phyloP scores from a whole-genome alignment of 2,888 invertebrate genomes.

The Lomographa bimaculata region DNA sequence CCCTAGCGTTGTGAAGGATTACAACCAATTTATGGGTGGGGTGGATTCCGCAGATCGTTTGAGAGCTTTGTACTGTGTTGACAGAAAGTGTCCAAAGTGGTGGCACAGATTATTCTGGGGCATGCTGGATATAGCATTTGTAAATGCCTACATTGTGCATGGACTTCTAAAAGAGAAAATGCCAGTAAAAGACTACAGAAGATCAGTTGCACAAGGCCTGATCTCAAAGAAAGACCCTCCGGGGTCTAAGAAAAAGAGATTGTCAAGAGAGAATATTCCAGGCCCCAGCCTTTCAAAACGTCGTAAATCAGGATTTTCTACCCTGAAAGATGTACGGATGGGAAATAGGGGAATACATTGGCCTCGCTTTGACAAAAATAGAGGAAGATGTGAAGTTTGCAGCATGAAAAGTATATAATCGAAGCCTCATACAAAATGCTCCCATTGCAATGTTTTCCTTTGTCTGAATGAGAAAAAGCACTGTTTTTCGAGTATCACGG shows the following conservation, averaged over 20 bases:
- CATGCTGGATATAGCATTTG: constrained; percentile 34
- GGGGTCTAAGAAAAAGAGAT: constrained; percentile 33
- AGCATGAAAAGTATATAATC: constrained; percentile 38
- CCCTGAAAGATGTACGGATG: constrained; percentile 34
- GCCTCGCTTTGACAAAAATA: constrained; percentile 34
- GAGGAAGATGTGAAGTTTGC: constrained; percentile 37
- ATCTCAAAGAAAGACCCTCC: constrained; percentile 34
- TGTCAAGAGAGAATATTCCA: constrained; percentile 11
- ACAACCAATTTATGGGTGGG: constrained; percentile 31
- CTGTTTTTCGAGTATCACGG: background rate
- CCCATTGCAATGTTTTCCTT: constrained; percentile 28
- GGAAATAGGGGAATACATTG: constrained; percentile 38
- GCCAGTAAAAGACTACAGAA: constrained; percentile 26
- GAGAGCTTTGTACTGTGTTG: too few relatives aligned
- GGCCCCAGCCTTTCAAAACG: constrained; percentile 29
- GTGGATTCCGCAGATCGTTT: constrained; percentile 45
- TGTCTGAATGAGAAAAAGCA: constrained; percentile 14
- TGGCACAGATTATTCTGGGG: too few relatives aligned
- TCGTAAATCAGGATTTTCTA: constrained; percentile 34
- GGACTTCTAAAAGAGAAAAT: constrained; percentile 34
- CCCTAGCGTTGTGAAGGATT: constrained; percentile 30
- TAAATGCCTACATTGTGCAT: constrained; percentile 34
- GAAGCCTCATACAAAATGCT: constrained; percentile 33
- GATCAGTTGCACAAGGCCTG: constrained; percentile 30
- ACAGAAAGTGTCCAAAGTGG: too few relatives aligned